phyloP scores from a whole-genome alignment of 2,797 vertebrate species.

The Danio tinwini region DNA sequence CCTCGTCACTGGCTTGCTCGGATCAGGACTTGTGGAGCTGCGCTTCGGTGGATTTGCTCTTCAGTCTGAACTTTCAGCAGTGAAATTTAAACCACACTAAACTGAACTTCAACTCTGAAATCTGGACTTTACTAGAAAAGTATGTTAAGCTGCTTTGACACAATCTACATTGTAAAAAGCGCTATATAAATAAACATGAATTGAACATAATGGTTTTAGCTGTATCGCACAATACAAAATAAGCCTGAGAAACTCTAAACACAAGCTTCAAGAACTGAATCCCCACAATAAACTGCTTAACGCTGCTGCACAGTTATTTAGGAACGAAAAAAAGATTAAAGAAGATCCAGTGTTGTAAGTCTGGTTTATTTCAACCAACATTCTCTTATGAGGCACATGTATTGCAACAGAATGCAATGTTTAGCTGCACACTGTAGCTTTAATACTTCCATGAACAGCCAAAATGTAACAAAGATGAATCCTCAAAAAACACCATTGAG shows the following conservation, averaged over 20 bases:
- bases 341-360: neutral
- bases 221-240: neutral
- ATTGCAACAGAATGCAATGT: constrained; percentile 16
- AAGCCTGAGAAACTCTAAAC: neutral
- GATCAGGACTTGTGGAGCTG: too few relatives aligned
- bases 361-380: neutral
- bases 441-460: neutral
- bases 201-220: neutral
- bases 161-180: too few relatives aligned
- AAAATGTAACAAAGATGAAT: neutral
- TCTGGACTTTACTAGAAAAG: too few relatives aligned
- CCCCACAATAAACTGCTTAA: constrained; percentile 1
- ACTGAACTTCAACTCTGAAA: too few relatives aligned
- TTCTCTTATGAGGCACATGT: constrained; percentile 13
- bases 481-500: too few relatives aligned
- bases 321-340: neutral
- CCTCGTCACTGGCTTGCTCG: too few relatives aligned
- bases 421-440: neutral
- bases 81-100: too few relatives aligned
- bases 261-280: neutral
- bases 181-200: too few relatives aligned
- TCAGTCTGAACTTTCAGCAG: too few relatives aligned
- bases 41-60: too few relatives aligned
- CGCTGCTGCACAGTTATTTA: neutral
- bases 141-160: too few relatives aligned